Percentiles rank a stretch among this genome's conserved stretches.
Conservation (phyloP, 2,888 invertebrate species). For the Hipparchia sbordonii region DNA sequence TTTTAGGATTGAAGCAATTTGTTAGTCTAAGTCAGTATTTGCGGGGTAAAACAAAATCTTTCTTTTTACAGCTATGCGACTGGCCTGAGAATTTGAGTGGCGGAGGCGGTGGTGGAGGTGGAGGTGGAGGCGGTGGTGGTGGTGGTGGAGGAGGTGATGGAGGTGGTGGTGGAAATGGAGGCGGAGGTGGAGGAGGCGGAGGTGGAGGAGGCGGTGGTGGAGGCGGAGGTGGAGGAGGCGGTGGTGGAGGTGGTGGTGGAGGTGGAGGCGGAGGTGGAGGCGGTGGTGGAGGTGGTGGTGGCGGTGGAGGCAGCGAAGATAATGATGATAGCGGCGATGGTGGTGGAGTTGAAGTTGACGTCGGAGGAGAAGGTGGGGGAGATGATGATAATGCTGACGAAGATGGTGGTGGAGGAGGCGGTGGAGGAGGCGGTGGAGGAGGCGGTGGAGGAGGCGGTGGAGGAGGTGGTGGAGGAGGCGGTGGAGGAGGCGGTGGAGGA, state of each 20-base stretch:
- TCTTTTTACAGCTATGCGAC: constrained; percentile 15
- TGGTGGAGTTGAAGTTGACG: neutral
- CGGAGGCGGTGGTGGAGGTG: neutral
- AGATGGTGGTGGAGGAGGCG: neutral
- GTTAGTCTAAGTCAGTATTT: too few species aligned
- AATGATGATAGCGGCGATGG: neutral
- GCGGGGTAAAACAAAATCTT: too few species aligned
- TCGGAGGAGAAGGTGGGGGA: neutral
- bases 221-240: neutral
- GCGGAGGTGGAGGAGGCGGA: neutral
- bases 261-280: neutral
- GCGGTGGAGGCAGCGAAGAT: neutral
- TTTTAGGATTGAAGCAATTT: too few species aligned
- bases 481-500: neutral
- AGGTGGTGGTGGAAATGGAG: neutral
- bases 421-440: neutral
- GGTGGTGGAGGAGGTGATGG: constrained; percentile 2
- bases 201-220: neutral
- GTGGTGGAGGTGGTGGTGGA: neutral
- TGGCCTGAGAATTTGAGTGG: constrained; percentile 12
- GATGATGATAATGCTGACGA: neutral
- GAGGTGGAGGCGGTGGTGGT: neutral
- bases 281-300: neutral
- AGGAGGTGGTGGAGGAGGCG: neutral
- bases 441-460: neutral